Conservation (phyloP, 2,797 vertebrate species). For the Poeciliopsis turneri region DNA sequence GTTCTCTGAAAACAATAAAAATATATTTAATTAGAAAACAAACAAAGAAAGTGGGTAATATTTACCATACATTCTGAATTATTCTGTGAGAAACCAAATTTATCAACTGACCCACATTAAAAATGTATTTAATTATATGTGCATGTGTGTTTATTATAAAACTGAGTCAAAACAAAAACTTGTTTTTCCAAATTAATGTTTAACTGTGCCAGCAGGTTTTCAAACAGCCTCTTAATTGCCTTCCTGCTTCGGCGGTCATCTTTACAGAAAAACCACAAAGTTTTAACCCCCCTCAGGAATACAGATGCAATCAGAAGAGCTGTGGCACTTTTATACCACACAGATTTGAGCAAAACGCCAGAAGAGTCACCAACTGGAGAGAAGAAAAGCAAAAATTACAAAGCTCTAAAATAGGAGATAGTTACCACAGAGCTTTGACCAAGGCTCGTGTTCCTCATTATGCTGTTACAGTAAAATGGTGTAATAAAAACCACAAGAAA, state of each 20-base stretch:
- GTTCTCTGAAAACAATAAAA: neutral
- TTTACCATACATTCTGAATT: neutral
- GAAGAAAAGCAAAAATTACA: conserved; percentile 2
- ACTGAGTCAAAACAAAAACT: conserved; percentile 3
- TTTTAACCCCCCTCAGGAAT: conserved; percentile 23
- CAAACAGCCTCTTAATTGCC: conserved; percentile 18
- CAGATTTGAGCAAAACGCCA: conserved; percentile 28
- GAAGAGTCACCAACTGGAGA: conserved; percentile 25
- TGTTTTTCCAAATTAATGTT: conserved; percentile 20
- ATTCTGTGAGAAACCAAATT: neutral
- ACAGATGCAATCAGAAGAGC: conserved; percentile 29
- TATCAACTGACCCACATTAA: neutral
- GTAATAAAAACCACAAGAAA: conserved; percentile 28
- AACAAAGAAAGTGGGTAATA: neutral
- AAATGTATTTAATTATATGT: neutral
- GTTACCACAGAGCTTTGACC: conserved; percentile 17
- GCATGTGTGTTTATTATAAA: neutral
- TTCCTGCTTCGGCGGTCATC: conserved; percentile 44
- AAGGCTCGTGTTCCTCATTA: conserved; percentile 29
- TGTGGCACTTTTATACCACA: conserved; percentile 21
- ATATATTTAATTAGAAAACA: neutral
- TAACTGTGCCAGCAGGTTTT: conserved; percentile 28
- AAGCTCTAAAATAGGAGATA: conserved; percentile 38
- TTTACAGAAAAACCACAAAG: conserved; percentile 45
- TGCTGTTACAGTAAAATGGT: conserved; percentile 21